These are phyloP conservation scores for Omphaloscelis lunosa DNA, from an alignment of 2,888 invertebrate genomes.

Conservation along the genomic window DNA sequence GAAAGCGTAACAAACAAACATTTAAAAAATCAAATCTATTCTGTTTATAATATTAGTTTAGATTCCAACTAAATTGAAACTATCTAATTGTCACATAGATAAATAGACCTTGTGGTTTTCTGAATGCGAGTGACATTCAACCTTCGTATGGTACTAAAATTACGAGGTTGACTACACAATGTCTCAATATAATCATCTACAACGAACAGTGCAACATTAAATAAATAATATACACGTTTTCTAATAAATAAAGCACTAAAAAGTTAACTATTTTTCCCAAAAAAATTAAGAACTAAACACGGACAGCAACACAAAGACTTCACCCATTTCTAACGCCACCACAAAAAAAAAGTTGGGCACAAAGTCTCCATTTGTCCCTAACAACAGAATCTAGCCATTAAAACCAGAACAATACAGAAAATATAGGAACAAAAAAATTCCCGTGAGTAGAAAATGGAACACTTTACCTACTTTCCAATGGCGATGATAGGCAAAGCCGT, in stretches of 20 bases:
- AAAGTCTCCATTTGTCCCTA: conserved; percentile 42
- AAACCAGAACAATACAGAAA: conserved; percentile 55
- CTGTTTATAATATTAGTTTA: too few relatives aligned
- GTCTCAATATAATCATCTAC: not conserved
- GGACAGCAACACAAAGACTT: conserved; percentile 15
- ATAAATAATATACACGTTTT: too few relatives aligned
- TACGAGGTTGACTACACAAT: not conserved
- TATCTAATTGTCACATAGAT: not conserved
- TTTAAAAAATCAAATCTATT: too few relatives aligned
- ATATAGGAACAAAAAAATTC: conserved; percentile 56
- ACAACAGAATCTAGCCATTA: conserved; percentile 60
- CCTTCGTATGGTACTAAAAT: not conserved
- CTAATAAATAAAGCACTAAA: not conserved
- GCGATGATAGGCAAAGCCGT: conserved; percentile 58
- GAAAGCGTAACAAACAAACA: too few relatives aligned
- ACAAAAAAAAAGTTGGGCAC: conserved; percentile 40
- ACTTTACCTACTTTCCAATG: conserved; percentile 65
- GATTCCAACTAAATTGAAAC: not conserved
- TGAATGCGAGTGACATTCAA: not conserved
- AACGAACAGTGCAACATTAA: not conserved
- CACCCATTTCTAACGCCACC: conserved; percentile 24
- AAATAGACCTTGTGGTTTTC: not conserved
- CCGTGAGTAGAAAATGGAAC: conserved; percentile 63
- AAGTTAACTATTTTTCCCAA: not conserved
- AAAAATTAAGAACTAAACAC: not conserved